Evolutionary conservation across 2,888 invertebrate species (phyloP).

Genomic region (Calephelis perditalis): DNA sequence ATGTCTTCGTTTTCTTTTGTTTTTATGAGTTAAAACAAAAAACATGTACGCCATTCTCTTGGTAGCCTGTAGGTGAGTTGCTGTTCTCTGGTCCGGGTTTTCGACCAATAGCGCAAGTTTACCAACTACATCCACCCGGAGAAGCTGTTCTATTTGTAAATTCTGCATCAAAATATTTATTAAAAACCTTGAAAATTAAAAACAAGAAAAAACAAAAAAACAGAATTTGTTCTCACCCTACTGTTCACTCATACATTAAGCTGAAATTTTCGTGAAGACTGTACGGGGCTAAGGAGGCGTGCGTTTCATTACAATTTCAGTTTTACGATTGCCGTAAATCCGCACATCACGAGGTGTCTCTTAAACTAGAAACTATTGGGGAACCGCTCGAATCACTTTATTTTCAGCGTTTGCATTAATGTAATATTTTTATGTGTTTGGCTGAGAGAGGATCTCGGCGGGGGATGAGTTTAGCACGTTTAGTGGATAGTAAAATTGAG

Average conservation of each 20-base stretch:
- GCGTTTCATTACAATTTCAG: constrained; percentile 17
- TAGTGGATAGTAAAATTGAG: not conserved
- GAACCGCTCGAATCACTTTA: constrained; percentile 10
- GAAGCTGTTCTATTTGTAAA: no score
- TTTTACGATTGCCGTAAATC: constrained; percentile 30
- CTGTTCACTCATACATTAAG: not conserved
- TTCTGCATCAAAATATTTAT: no score
- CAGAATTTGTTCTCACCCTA: not conserved
- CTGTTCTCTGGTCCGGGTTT: no score
- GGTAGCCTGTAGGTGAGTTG: no score
- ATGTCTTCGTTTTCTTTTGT: no score
- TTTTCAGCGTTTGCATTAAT: constrained; percentile 10
- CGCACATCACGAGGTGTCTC: constrained; percentile 12
- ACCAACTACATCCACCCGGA: no score
- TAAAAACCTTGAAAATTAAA: no score
- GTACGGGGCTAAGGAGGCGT: constrained; percentile 11
- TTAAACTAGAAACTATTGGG: constrained; percentile 8
- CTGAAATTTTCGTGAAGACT: constrained; percentile 9
- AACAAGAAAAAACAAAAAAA: not conserved
- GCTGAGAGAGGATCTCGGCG: constrained; percentile 16
- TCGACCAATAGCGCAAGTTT: no score
- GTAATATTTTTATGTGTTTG: constrained; percentile 4
- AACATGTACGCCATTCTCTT: no score
- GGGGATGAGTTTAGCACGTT: constrained; percentile 16
- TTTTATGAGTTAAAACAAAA: no score